Conservation (phyloP, 1,140 invertebrate genomes). For the Polypedilum vanderplanki region DNA sequence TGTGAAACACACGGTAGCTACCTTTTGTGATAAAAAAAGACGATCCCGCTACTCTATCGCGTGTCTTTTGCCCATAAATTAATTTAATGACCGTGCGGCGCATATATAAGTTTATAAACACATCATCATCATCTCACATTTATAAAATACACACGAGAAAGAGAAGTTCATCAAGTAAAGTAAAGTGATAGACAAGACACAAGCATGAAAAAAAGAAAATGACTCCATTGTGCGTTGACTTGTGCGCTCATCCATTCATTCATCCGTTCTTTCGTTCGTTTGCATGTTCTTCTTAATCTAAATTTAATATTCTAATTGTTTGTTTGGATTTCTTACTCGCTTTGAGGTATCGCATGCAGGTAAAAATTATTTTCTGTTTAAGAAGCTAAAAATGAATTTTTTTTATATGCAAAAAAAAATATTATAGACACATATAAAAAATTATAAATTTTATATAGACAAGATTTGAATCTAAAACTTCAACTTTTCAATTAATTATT, state of each 20-base stretch:
- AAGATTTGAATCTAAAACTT: too few relatives aligned
- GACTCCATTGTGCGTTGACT: not conserved
- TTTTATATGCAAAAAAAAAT: too few relatives aligned
- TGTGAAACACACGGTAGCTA: not conserved
- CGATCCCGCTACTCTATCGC: conserved; percentile 22
- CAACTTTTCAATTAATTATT: too few relatives aligned
- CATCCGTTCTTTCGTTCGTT: not conserved
- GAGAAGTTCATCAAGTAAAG: not conserved
- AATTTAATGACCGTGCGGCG: conserved; percentile 12
- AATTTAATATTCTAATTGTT: not conserved
- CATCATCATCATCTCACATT: not conserved
- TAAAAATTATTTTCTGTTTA: too few relatives aligned
- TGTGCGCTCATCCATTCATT: not conserved
- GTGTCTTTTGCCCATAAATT: conserved; percentile 21
- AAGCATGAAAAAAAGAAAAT: not conserved
- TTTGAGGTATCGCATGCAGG: too few relatives aligned
- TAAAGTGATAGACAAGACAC: not conserved
- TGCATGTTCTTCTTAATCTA: not conserved
- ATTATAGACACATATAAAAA: too few relatives aligned
- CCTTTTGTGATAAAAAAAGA: not conserved
- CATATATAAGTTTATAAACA: conserved; percentile 3
- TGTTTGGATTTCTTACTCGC: not conserved
- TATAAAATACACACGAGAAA: not conserved
- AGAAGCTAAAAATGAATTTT: too few relatives aligned
- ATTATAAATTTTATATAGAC: too few relatives aligned